phyloP scores from a whole-genome alignment of 2,888 invertebrate species.

The Nyleta sp. region DNA sequence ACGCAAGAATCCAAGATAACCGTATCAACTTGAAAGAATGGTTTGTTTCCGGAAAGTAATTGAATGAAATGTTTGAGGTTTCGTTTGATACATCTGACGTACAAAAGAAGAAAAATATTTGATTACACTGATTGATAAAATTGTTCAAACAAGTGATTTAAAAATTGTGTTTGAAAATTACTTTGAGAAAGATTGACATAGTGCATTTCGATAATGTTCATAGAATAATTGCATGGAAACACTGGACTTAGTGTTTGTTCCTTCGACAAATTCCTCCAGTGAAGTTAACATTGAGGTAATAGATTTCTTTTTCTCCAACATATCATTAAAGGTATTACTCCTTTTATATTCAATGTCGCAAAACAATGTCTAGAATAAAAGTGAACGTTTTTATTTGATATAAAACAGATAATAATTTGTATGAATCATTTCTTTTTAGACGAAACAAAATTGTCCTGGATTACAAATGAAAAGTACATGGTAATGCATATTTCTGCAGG shows the following conservation, averaged over 20 bases:
- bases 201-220: constrained; percentile 90
- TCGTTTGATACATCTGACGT: constrained; percentile 78
- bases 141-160: neutral
- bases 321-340: constrained; percentile 86
- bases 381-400: no score
- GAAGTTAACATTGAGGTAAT: constrained; percentile 92
- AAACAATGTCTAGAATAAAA: constrained; percentile 87
- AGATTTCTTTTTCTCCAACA: constrained; percentile 89
- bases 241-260: constrained; percentile 90
- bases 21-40: constrained; percentile 92
- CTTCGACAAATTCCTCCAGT: constrained; percentile 92
- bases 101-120: constrained; percentile 10
- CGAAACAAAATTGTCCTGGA: no score
- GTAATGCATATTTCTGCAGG: no score
- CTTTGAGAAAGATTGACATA: constrained; percentile 83
- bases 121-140: neutral
- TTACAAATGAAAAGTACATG: no score
- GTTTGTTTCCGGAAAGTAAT: constrained; percentile 84
- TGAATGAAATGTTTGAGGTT: constrained; percentile 89
- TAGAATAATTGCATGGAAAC: constrained; percentile 91
- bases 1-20: constrained; percentile 90
- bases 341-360: constrained; percentile 87
- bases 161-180: constrained; percentile 46
- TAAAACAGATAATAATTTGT: no score
- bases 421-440: no score